A percentile compares a stretch with the other conserved stretches of the same genome.
These are phyloP conservation scores for Pseudopleuronectes americanus DNA, from an alignment of 2,797 vertebrate species.

Conservation along the genomic window DNA sequence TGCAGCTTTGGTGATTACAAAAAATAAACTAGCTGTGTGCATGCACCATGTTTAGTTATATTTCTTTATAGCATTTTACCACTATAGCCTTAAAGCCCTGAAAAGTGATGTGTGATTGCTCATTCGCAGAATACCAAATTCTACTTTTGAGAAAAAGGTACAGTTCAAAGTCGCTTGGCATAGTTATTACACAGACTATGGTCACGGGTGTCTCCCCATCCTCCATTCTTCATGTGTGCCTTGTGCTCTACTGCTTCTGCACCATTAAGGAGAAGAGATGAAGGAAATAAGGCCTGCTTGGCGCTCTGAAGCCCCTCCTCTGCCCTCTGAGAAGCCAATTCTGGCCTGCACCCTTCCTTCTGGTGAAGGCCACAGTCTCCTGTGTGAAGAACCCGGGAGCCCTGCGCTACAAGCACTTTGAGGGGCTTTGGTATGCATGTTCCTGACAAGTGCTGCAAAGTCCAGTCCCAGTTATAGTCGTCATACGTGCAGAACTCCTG, in stretches of 20 bases:
- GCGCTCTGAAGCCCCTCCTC: slow-evolving; percentile 56
- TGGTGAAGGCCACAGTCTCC: slow-evolving; percentile 86
- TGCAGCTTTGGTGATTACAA: slow-evolving; percentile 58
- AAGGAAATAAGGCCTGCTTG: slow-evolving; percentile 75
- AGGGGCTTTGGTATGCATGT: slow-evolving; percentile 83
- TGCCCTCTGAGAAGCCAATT: slow-evolving; percentile 66
- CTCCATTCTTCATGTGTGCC: slow-evolving; percentile 83
- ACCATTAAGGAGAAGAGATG: slow-evolving; percentile 53
- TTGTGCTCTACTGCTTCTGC: slow-evolving; percentile 74
- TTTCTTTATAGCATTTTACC: neutral
- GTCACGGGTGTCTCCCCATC: slow-evolving; percentile 87
- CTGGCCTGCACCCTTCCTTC: slow-evolving; percentile 77
- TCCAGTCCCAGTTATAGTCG: slow-evolving; percentile 91
- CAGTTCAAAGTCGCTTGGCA: slow-evolving; percentile 77
- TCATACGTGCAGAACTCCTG: slow-evolving; percentile 85
- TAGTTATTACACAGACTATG: slow-evolving; percentile 85
- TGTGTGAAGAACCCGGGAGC: slow-evolving; percentile 83
- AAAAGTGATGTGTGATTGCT: slow-evolving; percentile 49
- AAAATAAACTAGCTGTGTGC: neutral
- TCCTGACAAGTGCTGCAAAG: slow-evolving; percentile 84
- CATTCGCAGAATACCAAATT: slow-evolving; percentile 21
- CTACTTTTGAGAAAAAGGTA: neutral
- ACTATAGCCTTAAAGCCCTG: slow-evolving; percentile 37
- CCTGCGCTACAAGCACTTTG: slow-evolving; percentile 78
- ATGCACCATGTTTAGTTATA: slow-evolving; percentile 12